Evolutionary conservation across 2,113 vertebrate genomes (phyloP), one percentile per base, ranked within the genome.

Genomic region (Ifrita kowaldi): DNA sequence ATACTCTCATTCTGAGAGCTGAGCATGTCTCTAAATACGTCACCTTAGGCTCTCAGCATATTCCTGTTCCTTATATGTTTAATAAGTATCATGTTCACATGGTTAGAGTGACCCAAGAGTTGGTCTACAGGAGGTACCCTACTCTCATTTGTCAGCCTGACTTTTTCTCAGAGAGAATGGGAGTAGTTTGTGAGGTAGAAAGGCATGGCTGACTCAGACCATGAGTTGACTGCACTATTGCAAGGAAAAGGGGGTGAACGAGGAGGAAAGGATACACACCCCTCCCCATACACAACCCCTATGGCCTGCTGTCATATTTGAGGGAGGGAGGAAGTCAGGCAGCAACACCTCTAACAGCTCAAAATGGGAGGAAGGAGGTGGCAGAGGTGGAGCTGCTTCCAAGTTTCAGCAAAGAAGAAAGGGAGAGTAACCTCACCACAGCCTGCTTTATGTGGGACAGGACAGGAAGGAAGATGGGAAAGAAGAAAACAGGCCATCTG

Each of bases 1-100:
- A 76, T 37, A 27, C 9, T 71, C 75, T 59, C 30, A 75, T 55
- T 27, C 14, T 89, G 42, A 59, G 47, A 95, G 9, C 28, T 69
- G 18, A 90, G 30, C 39, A n/a, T 6, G 18, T 46, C 57, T 37
- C 23, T 77, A 73, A 86, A 37, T n/a, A 63, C 9, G 3, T 70
- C n/a, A 59, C 32, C 46, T 50, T 17, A 13, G 13, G 7, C 42
- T 56, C 23, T 59, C 33, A 78, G 41, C 14, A 95, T 87, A 84
- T 42, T 70, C 53, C 11, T 60, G 10, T 41, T n/a, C 42, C 28
- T 69, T 2, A 1, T 22, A 11, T 41, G 4, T 39, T 67, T 41
- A 30, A 3, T 35, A 93, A 84, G 41, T 33, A 46, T n/a, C 39
- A 64, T 13, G 23, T 44, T 57, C 27, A 42, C 0, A 0, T 49